These are phyloP conservation scores for Cnemophilus loriae DNA, from an alignment of 2,113 vertebrate genomes.

Conservation along the genomic window DNA sequence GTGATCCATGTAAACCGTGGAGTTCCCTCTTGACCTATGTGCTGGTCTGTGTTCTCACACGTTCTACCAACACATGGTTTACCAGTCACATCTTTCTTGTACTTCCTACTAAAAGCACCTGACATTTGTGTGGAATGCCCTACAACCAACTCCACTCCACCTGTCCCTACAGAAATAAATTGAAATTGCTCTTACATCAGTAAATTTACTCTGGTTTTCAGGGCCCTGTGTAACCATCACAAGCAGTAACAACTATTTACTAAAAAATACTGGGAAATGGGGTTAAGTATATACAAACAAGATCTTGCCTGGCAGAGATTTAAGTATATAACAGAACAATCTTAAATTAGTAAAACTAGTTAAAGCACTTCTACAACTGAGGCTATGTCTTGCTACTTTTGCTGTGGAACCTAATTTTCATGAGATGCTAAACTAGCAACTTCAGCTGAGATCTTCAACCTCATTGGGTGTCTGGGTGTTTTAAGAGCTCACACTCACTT, in stretches of 20 bases:
- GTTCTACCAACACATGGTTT: accelerated
- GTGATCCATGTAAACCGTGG: accelerated
- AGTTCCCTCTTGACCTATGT: accelerated
- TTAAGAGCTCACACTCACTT: background rate
- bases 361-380: background rate
- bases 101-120: background rate
- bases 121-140: background rate
- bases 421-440: background rate
- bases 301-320: background rate
- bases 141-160: background rate
- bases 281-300: background rate
- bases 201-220: background rate
- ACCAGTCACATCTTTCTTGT: background rate
- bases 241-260: background rate
- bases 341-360: background rate
- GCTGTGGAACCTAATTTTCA: background rate
- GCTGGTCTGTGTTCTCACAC: accelerated
- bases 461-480: background rate
- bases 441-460: background rate
- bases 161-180: background rate
- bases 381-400: background rate
- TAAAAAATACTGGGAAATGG: background rate
- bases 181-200: accelerated
- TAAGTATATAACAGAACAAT: background rate
- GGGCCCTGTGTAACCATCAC: accelerated